Conservation (phyloP, 2,113 vertebrate species). For the Syngnathus floridae region DNA sequence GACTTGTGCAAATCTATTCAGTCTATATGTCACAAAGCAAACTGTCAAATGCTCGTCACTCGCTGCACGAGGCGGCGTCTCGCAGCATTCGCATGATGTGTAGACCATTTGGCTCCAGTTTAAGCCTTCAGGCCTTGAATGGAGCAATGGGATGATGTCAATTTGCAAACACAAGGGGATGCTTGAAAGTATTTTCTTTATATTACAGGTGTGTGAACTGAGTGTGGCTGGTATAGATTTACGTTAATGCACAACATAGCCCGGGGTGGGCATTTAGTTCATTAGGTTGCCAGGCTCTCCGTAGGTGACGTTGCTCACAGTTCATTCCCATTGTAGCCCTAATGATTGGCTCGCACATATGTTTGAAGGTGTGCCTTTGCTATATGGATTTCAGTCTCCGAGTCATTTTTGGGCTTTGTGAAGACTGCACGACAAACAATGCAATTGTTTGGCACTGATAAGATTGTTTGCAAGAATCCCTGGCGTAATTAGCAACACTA, state of each 20-base stretch:
- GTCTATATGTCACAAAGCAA: conserved; percentile 38
- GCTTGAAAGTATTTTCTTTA: conserved; percentile 36
- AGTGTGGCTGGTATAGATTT: conserved; percentile 49
- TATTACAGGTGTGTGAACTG: conserved; percentile 51
- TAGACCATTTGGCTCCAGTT: conserved; percentile 20
- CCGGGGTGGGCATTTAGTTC: conserved; percentile 45
- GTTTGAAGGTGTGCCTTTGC: conserved; percentile 58
- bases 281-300: conserved; percentile 50
- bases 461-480: conserved; percentile 48
- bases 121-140: conserved; percentile 35
- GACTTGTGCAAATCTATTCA: conserved; percentile 22
- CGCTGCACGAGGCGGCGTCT: conserved; percentile 24
- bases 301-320: conserved; percentile 54
- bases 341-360: conserved; percentile 53
- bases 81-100: conserved; percentile 36
- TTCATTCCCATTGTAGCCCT: conserved; percentile 62
- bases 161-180: conserved; percentile 7
- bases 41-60: conserved; percentile 20
- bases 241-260: conserved; percentile 51
- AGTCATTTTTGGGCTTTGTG: conserved; percentile 20
- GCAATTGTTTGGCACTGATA: conserved; percentile 48
- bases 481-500: conserved; percentile 56
- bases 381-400: conserved; percentile 16
- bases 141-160: conserved; percentile 43
- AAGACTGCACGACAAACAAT: conserved; percentile 27